phyloP scores from a whole-genome alignment of 1,140 invertebrate species.

The Drosophila rhopaloa region DNA sequence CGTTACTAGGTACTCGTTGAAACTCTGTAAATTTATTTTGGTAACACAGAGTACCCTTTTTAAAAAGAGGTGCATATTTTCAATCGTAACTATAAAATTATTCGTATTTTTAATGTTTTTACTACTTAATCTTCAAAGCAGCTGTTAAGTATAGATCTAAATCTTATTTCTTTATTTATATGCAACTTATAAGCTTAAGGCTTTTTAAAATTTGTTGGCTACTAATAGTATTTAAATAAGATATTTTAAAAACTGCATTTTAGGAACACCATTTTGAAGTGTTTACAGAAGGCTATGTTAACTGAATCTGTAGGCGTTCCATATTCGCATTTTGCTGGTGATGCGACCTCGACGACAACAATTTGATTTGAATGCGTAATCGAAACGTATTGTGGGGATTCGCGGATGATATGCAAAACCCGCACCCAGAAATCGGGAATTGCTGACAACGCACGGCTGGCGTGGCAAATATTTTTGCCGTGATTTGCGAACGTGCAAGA shows the following conservation, averaged over 20 bases:
- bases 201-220: no score
- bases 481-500: slow-evolving; percentile 77
- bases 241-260: neutral
- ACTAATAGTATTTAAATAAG: no score
- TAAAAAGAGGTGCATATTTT: no score
- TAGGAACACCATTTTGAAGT: neutral
- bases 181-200: no score
- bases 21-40: no score
- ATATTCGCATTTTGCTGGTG: slow-evolving; percentile 29
- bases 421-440: slow-evolving; percentile 26
- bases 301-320: slow-evolving; percentile 30
- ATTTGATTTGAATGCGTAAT: slow-evolving; percentile 81
- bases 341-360: slow-evolving; percentile 56
- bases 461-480: slow-evolving; percentile 65
- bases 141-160: no score
- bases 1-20: no score
- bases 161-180: no score
- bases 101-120: no score
- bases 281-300: neutral
- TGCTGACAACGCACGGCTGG: slow-evolving; percentile 45
- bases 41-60: no score
- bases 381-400: slow-evolving; percentile 71
- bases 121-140: no score
- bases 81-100: no score
- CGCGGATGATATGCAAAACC: slow-evolving; percentile 53